A percentile compares a stretch with the other conserved stretches of the same genome.
These are phyloP conservation scores for Phycodurus eques DNA, from an alignment of 2,113 vertebrate species.

Conservation along the genomic window DNA sequence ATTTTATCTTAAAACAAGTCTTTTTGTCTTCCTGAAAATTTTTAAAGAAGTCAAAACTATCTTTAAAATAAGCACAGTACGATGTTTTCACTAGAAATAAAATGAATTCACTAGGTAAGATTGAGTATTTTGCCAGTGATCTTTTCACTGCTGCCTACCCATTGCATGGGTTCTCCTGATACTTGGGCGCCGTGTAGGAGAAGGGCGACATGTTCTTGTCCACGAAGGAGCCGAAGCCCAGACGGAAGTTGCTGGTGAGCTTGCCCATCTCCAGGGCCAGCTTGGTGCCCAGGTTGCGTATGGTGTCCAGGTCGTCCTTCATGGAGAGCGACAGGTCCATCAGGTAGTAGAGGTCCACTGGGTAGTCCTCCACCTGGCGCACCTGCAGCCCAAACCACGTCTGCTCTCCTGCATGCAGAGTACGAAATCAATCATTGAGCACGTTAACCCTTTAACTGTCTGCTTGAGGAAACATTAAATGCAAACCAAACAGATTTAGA, in stretches of 20 bases:
- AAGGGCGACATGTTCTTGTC: conserved; percentile 98
- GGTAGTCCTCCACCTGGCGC: conserved; percentile 95
- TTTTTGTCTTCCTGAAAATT: no score
- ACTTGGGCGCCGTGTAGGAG: conserved; percentile 89
- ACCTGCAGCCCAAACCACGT: conserved; percentile 87
- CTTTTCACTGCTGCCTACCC: conserved; percentile 77
- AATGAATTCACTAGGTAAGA: no score
- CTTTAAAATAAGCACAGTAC: no score
- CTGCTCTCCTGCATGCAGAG: conserved; percentile 76
- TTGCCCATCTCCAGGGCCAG: conserved; percentile 93
- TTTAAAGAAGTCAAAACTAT: no score
- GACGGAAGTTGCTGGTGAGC: conserved; percentile 95
- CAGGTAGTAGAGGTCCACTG: conserved; percentile 96
- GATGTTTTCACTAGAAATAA: no score
- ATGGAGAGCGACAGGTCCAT: conserved; percentile 99
- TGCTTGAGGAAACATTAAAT: not conserved
- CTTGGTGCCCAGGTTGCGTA: conserved; percentile 90
- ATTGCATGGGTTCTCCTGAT: conserved; percentile 91
- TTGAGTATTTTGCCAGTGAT: not conserved
- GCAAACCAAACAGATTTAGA: not conserved
- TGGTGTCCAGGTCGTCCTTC: conserved; percentile 94
- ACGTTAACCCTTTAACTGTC: not conserved
- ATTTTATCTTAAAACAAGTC: no score
- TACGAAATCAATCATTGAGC: not conserved
- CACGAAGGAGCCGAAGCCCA: conserved; percentile 95